Evolutionary conservation across 2,113 vertebrate genomes (phyloP), one percentile per base, ranked within the genome.

Genomic region (Camelus bactrianus): DNA sequence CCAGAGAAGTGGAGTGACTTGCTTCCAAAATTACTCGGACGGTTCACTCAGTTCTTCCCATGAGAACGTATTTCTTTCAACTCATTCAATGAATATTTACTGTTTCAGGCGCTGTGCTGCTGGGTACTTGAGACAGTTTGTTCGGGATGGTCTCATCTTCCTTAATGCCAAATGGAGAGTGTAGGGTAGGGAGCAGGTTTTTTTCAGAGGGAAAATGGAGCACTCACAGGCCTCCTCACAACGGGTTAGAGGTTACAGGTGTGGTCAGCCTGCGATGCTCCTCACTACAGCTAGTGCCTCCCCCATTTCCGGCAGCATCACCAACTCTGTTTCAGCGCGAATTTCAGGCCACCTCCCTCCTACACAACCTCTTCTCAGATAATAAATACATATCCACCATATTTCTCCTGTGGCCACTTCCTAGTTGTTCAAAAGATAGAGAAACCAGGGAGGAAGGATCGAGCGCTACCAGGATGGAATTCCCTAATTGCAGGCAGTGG

Each of bases 1-100:
- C 94, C 91, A 91, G 60, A 64, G 76, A 87, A 92, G 83, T 1
- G 76, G 86, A 95, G 17, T 60, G 76, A 62, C 60, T 64, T 97
- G 94, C 76, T 89, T 94, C 82, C 86, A 64, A 97, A 97, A 96
- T 94, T 94, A 97, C 52, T 97, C 83, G 89, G 93, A 85, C 19
- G 30, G 92, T 64, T 84, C 89, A 86, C 82, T 86, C 52, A 56
- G 76, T 91, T 75, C 93, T 96, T 85, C 85, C 52, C 75, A 85
- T 58, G 81, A 88, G 94, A 91, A 87, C n/a, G 1, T 56, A 24
- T 9, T 32, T 94, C 95, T 35, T 94, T 81, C 93, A 93, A 72
- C 89, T 94, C 93, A 94, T 91, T 96, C 93, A 81, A n/a, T 58
- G 62, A 75, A 16, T 77, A 75, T 76, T 89, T 79, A 84, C 38